Evolutionary conservation across 2,113 vertebrate species (phyloP).

Genomic region (Charina bottae): DNA sequence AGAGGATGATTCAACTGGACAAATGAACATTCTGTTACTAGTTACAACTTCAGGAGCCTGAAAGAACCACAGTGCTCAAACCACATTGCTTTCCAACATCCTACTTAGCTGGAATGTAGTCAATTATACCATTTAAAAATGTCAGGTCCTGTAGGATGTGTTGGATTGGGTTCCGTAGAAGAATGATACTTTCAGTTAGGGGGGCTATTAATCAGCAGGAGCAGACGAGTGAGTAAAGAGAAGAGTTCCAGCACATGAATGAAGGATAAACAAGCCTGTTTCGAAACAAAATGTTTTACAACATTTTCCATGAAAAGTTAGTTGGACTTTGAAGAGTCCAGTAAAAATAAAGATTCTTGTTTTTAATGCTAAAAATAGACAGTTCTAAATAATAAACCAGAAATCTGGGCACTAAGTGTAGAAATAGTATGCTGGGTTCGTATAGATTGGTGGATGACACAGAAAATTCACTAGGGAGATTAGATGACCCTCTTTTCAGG

Average conservation of each 20-base stretch:
- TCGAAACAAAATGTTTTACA: constrained; percentile 61
- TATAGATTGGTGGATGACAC: constrained; percentile 15
- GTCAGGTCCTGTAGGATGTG: constrained; percentile 35
- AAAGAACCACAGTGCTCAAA: not conserved
- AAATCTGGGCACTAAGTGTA: constrained; percentile 30
- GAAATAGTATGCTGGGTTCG: constrained; percentile 6
- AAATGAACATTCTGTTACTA: not conserved
- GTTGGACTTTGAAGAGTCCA: constrained; percentile 26
- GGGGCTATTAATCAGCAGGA: constrained; percentile 50
- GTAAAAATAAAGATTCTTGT: constrained; percentile 26
- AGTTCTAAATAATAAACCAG: constrained; percentile 31
- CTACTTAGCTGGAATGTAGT: not conserved
- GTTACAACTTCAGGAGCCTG: not conserved
- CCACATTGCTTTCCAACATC: constrained; percentile 10
- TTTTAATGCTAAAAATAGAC: constrained; percentile 53
- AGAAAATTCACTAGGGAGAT: not conserved
- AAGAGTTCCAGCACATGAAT: constrained; percentile 49
- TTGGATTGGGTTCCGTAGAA: constrained; percentile 14
- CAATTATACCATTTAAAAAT: constrained; percentile 34
- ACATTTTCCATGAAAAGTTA: constrained; percentile 46
- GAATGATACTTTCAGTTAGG: constrained; percentile 23
- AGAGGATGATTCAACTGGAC: not conserved
- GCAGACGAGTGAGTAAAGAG: constrained; percentile 31
- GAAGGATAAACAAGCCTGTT: constrained; percentile 49
- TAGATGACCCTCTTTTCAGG: not conserved